Evolutionary conservation across 1,140 invertebrate species (phyloP).

Genomic region (Bombus waltoni): DNA sequence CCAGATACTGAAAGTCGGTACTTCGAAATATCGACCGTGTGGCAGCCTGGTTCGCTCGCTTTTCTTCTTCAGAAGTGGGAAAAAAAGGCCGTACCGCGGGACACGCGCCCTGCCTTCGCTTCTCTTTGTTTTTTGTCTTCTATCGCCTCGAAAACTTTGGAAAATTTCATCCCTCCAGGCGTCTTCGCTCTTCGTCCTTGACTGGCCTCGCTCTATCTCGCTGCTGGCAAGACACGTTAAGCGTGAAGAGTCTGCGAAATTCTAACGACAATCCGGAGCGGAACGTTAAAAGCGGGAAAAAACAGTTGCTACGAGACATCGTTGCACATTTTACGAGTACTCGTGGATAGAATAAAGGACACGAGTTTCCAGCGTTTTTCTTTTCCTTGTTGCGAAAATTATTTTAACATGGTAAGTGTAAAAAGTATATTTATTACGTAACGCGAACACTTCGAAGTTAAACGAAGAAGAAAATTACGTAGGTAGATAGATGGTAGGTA

Average conservation of each 20-base stretch:
- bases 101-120: constrained; percentile 15
- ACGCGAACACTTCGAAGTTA: background rate
- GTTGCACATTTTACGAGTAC: background rate
- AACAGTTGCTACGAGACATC: too few species aligned
- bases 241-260: background rate
- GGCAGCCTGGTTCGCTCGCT: constrained; percentile 66
- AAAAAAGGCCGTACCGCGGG: constrained; percentile 66
- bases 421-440: background rate
- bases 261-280: background rate
- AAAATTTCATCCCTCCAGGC: constrained; percentile 2
- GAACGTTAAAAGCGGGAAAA: background rate
- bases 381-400: background rate
- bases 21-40: constrained; percentile 79
- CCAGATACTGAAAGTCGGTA: constrained; percentile 77
- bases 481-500: background rate
- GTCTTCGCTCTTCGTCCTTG: background rate
- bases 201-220: background rate
- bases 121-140: background rate
- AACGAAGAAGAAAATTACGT: background rate
- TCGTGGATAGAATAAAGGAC: too few species aligned
- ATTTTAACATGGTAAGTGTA: background rate
- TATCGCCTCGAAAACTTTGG: constrained; percentile 22
- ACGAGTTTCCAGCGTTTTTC: too few species aligned
- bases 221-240: background rate
- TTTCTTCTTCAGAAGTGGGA: constrained; percentile 59